These are phyloP conservation scores for Dryomyza anilis DNA, from an alignment of 2,888 invertebrate species.

Conservation along the genomic window DNA sequence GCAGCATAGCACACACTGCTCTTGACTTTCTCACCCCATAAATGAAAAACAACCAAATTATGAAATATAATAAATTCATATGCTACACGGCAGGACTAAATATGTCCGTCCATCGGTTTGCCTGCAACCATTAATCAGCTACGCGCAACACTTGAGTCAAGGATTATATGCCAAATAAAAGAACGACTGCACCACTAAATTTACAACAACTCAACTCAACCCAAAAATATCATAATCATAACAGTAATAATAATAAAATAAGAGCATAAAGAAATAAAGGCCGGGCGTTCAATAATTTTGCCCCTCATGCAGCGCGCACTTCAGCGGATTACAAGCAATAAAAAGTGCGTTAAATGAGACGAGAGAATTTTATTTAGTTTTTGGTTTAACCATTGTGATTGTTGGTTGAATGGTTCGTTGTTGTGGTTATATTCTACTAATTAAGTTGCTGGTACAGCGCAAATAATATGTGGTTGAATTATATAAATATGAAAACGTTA, in stretches of 20 bases:
- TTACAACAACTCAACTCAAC: not conserved
- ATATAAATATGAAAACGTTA: no score
- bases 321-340: not conserved
- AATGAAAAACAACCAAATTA: conserved; percentile 18
- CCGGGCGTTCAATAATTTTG: not conserved
- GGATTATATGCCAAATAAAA: conserved; percentile 15
- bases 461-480: no score
- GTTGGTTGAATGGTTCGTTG: not conserved
- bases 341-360: not conserved
- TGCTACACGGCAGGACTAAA: not conserved
- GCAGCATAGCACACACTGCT: conserved; percentile 32
- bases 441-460: no score
- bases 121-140: no score
- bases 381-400: not conserved
- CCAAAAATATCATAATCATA: not conserved
- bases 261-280: not conserved
- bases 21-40: conserved; percentile 55
- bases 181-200: no score
- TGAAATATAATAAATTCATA: conserved; percentile 14
- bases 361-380: not conserved
- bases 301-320: not conserved
- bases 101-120: not conserved
- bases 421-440: no score
- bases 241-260: conserved; percentile 2
- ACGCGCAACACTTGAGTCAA: conserved; percentile 5